These are phyloP conservation scores for Bombus vancouverensis DNA, from an alignment of 1,140 invertebrate species.

Conservation along the genomic window DNA sequence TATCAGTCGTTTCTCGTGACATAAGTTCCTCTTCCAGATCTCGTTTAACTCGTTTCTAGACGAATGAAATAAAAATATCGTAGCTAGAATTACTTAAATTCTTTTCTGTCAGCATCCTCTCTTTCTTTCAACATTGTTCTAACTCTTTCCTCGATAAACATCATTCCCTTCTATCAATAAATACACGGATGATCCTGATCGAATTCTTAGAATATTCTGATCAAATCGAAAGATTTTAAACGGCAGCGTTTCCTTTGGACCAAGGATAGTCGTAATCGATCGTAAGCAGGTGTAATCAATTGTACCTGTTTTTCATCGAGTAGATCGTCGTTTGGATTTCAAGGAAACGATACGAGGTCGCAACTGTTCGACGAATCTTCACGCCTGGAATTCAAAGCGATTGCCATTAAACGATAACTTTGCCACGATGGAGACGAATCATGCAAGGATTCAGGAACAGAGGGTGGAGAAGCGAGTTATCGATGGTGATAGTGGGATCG, in stretches of 20 bases:
- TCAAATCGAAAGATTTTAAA: background rate
- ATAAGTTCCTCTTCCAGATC: background rate
- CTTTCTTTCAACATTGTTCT: background rate
- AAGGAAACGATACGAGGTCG: background rate
- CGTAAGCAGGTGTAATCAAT: background rate
- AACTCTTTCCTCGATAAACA: too few species aligned
- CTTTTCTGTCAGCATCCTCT: background rate
- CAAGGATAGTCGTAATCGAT: background rate
- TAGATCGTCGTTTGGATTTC: background rate
- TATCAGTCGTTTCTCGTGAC: background rate
- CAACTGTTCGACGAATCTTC: background rate
- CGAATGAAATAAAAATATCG: background rate
- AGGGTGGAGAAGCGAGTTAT: background rate
- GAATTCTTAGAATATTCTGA: background rate
- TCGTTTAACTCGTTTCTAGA: background rate
- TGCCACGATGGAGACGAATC: background rate
- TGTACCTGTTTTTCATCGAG: background rate
- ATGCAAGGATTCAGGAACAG: too few species aligned
- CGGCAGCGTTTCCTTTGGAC: too few species aligned
- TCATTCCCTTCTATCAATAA: background rate
- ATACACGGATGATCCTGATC: too few species aligned
- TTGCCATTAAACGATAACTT: conserved; percentile 28
- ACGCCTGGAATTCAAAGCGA: background rate
- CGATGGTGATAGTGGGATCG: conserved; percentile 4
- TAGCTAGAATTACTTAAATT: background rate